Conservation (phyloP, 2,888 invertebrate genomes). For the Portevinia maculata region DNA sequence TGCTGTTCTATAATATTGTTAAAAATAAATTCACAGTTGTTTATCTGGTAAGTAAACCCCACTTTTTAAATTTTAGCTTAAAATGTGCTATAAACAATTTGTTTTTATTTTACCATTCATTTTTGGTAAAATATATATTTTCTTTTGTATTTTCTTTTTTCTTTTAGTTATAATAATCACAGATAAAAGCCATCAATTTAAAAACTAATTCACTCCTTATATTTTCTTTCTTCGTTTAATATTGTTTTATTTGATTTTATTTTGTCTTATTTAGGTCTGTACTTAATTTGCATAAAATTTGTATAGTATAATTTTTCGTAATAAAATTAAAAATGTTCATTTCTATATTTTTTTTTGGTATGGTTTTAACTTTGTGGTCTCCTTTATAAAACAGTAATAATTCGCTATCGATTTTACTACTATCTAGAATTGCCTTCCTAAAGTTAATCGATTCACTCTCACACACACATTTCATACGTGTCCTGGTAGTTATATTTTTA, state of each 20-base stretch:
- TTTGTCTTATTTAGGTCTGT: slow-evolving; percentile 50
- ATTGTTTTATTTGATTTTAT: slow-evolving; percentile 24
- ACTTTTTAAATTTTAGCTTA: slow-evolving; percentile 52
- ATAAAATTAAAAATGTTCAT: slow-evolving; percentile 40
- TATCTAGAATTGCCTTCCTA: slow-evolving; percentile 53
- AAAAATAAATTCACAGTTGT: slow-evolving; percentile 70
- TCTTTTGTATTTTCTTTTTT: slow-evolving; percentile 32
- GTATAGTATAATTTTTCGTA: slow-evolving; percentile 74
- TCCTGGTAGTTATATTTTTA: slow-evolving; percentile 8
- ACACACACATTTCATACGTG: slow-evolving; percentile 25
- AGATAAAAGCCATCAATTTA: slow-evolving; percentile 77
- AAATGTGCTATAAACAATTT: slow-evolving; percentile 65
- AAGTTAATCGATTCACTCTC: slow-evolving; percentile 30
- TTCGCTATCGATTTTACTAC: slow-evolving; percentile 30
- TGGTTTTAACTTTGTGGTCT: slow-evolving; percentile 57
- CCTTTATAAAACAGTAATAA: slow-evolving; percentile 18
- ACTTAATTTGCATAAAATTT: slow-evolving; percentile 58
- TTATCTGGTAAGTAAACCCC: slow-evolving; percentile 67
- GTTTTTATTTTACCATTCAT: slow-evolving; percentile 45
- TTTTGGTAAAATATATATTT: slow-evolving; percentile 35
- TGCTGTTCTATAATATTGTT: slow-evolving; percentile 35
- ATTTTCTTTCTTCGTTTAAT: slow-evolving; percentile 44
- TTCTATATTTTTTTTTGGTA: slow-evolving; percentile 38
- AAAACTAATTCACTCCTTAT: slow-evolving; percentile 70
- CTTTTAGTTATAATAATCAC: slow-evolving; percentile 76